Evolutionary conservation across 2,797 vertebrate species (phyloP).

Genomic region (Galago senegalensis): DNA sequence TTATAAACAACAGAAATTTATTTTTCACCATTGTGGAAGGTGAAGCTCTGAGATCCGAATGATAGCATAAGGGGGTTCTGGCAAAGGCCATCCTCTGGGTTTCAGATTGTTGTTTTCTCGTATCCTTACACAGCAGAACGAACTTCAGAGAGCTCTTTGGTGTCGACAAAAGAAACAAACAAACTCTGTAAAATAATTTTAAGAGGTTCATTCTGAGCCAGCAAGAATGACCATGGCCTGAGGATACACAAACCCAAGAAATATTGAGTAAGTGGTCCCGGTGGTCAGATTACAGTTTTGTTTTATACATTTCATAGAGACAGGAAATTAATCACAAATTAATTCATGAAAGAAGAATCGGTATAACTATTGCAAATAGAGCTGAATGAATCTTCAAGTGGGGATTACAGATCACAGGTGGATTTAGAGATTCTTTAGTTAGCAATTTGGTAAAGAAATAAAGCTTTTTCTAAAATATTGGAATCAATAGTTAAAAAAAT

Average conservation of each 20-base stretch:
- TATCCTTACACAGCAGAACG: not conserved
- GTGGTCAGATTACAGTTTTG: not conserved
- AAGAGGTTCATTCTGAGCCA: not conserved
- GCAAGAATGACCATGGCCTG: not conserved
- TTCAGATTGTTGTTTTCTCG: not conserved
- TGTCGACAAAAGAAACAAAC: not conserved
- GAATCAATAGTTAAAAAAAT: not conserved
- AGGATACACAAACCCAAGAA: not conserved
- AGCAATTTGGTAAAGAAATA: not conserved
- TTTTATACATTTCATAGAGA: not conserved
- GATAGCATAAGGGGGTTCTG: not conserved
- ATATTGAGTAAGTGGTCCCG: not conserved
- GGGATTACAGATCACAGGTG: not conserved
- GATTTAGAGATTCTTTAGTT: not conserved
- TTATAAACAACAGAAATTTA: not conserved
- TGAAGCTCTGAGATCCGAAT: not conserved
- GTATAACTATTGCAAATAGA: too few species aligned
- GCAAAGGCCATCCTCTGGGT: not conserved
- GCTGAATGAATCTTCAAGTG: not conserved
- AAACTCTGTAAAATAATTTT: not conserved
- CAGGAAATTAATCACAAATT: not conserved
- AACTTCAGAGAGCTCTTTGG: not conserved
- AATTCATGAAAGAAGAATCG: not conserved
- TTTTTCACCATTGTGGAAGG: not conserved
- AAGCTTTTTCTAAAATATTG: not conserved